Evolutionary conservation across 2,888 invertebrate genomes (phyloP).

Genomic region (Apantesis nais): DNA sequence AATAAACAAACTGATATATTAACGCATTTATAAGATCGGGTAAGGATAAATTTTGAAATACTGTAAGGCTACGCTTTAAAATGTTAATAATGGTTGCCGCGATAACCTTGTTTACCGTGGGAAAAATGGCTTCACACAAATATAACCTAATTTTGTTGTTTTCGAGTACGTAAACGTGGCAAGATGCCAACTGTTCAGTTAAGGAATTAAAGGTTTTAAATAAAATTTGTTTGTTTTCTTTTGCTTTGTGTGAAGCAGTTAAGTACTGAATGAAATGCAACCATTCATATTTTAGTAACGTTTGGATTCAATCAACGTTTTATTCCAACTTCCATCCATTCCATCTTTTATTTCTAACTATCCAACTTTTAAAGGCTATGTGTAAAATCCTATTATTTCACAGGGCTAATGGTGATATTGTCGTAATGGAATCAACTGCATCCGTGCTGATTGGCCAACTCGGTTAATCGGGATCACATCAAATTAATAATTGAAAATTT

Average conservation of each 20-base stretch:
- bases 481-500: not conserved
- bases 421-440: not conserved
- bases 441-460: too few species aligned
- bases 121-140: constrained; percentile 5
- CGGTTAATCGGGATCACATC: not conserved
- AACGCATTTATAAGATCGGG: not conserved
- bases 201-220: not conserved
- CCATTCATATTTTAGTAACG: not conserved
- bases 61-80: constrained; percentile 28
- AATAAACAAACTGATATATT: not conserved
- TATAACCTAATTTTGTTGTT: constrained; percentile 19
- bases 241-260: too few species aligned
- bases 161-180: constrained; percentile 16
- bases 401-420: not conserved
- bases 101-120: constrained; percentile 32
- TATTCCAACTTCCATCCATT: too few species aligned
- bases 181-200: constrained; percentile 12
- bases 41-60: not conserved
- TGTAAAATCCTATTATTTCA: not conserved
- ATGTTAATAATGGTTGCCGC: constrained; percentile 36
- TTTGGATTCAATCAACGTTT: too few species aligned
- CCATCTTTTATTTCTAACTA: too few species aligned
- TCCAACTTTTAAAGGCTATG: not conserved
- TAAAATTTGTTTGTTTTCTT: not conserved
- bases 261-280: not conserved